Evolutionary conservation across 2,888 invertebrate genomes (phyloP).

Genomic region (Scaptodrosophila latifasciaeformis): DNA sequence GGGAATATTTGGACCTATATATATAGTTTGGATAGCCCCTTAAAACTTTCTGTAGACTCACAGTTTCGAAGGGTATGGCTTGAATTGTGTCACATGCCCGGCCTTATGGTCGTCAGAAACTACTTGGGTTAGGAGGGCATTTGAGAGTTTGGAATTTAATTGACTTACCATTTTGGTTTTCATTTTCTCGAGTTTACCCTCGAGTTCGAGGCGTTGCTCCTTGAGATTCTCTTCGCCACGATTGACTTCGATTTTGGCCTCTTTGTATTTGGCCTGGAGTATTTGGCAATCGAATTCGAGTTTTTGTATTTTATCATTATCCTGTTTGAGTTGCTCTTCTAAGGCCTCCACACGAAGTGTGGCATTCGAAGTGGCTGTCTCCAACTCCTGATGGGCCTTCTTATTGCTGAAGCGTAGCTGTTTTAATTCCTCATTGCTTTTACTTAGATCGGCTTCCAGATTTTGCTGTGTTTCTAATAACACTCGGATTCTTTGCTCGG

Average conservation of each 20-base stretch:
- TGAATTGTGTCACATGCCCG: too few species aligned
- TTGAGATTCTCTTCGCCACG: constrained; percentile 68
- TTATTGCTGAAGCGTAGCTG: too few species aligned
- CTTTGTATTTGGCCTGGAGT: constrained; percentile 71
- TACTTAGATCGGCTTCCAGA: constrained; percentile 21
- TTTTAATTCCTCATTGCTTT: constrained; percentile 35
- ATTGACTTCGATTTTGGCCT: constrained; percentile 58
- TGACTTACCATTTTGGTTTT: constrained; percentile 87
- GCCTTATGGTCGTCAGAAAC: too few species aligned
- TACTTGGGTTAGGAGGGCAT: too few species aligned
- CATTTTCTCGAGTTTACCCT: constrained; percentile 85
- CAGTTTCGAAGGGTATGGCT: too few species aligned
- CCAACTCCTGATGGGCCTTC: too few species aligned
- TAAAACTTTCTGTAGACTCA: too few species aligned
- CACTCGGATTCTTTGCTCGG: too few species aligned
- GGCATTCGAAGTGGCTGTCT: too few species aligned
- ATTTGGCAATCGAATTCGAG: constrained; percentile 63
- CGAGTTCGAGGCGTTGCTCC: constrained; percentile 79
- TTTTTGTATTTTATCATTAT: constrained; percentile 5
- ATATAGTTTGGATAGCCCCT: too few species aligned
- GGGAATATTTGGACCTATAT: too few species aligned
- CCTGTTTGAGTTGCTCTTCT: constrained; percentile 3
- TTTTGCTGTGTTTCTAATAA: background rate
- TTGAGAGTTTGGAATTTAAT: too few species aligned
- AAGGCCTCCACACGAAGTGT: constrained; percentile 16